Evolutionary conservation across 2,797 vertebrate genomes (phyloP), one percentile per base, ranked within the genome.

Genomic region (Syngnathus acus): DNA sequence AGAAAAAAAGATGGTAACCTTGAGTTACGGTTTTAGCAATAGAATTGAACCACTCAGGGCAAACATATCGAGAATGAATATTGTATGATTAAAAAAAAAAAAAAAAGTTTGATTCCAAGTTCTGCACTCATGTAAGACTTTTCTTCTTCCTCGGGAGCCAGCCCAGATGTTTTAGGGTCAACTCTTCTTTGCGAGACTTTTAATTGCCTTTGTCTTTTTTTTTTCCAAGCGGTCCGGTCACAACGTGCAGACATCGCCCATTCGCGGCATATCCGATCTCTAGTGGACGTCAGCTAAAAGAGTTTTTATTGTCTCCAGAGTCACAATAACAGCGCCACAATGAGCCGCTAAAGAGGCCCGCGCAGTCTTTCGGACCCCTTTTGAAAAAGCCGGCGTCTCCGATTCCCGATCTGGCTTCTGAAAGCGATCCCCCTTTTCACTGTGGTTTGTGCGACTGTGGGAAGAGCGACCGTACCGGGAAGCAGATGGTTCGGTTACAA

Each of bases 401-500:
- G 40, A 75, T 86, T 86, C 80, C 80, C 70, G 69, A 80, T 84
- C 80, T 70, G 71, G 75, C 83, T 79, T 83, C 76, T 78, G 84
- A 88, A 84, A 86, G 78, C 26, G 80, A 89, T 89, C 77, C 74
- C 26, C 37, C 64, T 79, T 89, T 86, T 86, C 82, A 80, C 74
- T 79, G 78, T 47, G 80, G 84, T 82, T 78, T 77, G 65, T 77
- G 79, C 0, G 67, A 73, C 81, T 82, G 74, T 85, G 82, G 82
- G 86, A 86, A 88, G 83, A 79, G 75, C 76, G 64, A 70, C 67
- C 39, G 67, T 63, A 68, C 84, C 79, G 78, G 76, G 82, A 89
- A 84, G 86, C 88, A 89, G 82, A 87, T 85, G 88, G 76, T 77
- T 80, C 70, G 70, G 77, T 73, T 85, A 82, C 87, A 79, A 82